Conservation (phyloP, 2,888 invertebrate genomes). For the Archips xylosteana region DNA sequence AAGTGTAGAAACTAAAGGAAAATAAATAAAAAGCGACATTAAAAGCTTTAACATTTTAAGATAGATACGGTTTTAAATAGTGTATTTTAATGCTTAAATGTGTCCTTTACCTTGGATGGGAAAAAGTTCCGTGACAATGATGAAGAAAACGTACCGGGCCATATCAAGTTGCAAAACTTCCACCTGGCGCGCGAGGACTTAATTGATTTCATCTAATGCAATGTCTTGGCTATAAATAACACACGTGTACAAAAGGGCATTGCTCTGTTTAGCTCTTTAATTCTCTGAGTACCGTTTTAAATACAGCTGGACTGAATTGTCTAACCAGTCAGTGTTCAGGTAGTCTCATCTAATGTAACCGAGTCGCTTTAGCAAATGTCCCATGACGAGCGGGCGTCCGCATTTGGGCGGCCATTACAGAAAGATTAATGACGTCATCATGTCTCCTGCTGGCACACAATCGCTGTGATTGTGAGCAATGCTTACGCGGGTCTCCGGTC, state of each 20-base stretch:
- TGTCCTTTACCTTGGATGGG: too few species aligned
- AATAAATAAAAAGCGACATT: background rate
- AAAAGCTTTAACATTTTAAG: background rate
- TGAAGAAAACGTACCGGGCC: background rate
- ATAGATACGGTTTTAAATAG: background rate
- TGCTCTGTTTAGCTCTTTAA: background rate
- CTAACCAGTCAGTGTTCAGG: constrained; percentile 46
- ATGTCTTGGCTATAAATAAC: too few species aligned
- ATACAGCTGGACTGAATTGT: constrained; percentile 31
- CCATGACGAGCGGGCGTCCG: constrained; percentile 64
- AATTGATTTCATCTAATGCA: background rate
- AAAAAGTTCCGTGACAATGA: background rate
- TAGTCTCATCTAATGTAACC: constrained; percentile 52
- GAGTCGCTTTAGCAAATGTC: constrained; percentile 64
- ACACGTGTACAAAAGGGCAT: background rate
- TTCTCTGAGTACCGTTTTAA: background rate
- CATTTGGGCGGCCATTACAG: constrained; percentile 71
- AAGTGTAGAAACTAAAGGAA: background rate
- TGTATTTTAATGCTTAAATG: background rate
- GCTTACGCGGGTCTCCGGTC: constrained; percentile 37
- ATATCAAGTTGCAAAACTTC: background rate
- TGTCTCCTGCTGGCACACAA: constrained; percentile 65
- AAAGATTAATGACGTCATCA: constrained; percentile 79
- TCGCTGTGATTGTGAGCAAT: constrained; percentile 54
- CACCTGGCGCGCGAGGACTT: background rate